These are phyloP conservation scores for Diorhabda sublineata DNA, from an alignment of 1,140 invertebrate genomes.

Conservation along the genomic window DNA sequence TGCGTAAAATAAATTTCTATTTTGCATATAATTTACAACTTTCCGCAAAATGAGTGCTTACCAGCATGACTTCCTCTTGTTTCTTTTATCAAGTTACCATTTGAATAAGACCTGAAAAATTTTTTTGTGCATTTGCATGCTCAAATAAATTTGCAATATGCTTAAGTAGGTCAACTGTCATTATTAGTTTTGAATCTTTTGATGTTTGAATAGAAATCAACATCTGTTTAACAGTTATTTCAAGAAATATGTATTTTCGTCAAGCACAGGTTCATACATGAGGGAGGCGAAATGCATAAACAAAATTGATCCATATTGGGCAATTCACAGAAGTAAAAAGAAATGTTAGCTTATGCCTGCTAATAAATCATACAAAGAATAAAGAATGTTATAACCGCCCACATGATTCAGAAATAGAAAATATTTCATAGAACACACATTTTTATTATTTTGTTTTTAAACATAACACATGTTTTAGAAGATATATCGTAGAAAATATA, in stretches of 20 bases:
- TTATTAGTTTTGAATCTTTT: constrained; percentile 10
- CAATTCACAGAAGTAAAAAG: not conserved
- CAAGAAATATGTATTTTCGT: constrained; percentile 15
- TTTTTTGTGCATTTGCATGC: constrained; percentile 16
- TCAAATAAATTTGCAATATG: constrained; percentile 26
- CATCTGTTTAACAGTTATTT: constrained; percentile 9
- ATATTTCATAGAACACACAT: no score
- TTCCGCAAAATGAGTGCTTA: constrained; percentile 19
- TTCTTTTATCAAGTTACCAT: constrained; percentile 18
- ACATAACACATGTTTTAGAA: no score
- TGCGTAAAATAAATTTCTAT: constrained; percentile 24
- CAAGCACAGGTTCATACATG: not conserved
- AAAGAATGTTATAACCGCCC: not conserved
- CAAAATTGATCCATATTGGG: not conserved
- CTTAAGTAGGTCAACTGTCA: constrained; percentile 25
- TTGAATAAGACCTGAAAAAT: not conserved
- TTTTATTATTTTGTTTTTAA: no score
- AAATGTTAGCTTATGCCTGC: not conserved
- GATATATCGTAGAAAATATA: no score
- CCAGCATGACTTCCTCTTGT: constrained; percentile 22
- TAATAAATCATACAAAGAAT: not conserved
- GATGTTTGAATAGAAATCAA: constrained; percentile 7
- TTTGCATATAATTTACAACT: constrained; percentile 31
- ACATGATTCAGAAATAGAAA: no score
- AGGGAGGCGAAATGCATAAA: not conserved